phyloP scores from a whole-genome alignment of 2,797 vertebrate genomes.

The Mus minutoides region DNA sequence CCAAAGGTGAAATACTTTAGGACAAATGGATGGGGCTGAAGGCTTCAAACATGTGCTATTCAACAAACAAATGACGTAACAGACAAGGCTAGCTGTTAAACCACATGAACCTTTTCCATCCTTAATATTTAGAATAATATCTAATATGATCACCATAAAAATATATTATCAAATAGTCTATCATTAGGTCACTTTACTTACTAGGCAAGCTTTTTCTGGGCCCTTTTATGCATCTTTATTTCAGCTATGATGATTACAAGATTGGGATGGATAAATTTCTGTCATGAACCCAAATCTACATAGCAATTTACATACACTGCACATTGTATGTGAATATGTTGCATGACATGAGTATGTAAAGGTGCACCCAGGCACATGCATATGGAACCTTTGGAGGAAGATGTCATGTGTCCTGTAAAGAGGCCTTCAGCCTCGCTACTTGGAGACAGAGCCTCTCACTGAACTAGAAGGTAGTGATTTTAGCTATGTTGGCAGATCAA shows the following conservation, averaged over 20 bases:
- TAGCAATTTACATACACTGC: not conserved
- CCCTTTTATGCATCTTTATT: not conserved
- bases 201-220: not conserved
- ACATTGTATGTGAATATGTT: not conserved
- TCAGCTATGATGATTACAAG: not conserved
- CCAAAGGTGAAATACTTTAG: not conserved
- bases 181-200: not conserved
- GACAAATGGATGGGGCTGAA: not conserved
- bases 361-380: not conserved
- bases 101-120: not conserved
- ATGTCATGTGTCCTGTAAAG: not conserved
- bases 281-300: not conserved
- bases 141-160: not conserved
- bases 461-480: not conserved
- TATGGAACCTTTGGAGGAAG: not conserved
- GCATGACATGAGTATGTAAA: not conserved
- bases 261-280: not conserved
- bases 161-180: not conserved
- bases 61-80: not conserved
- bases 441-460: not conserved
- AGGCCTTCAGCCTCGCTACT: not conserved
- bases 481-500: not conserved
- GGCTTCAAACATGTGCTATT: not conserved
- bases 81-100: not conserved
- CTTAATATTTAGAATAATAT: not conserved